phyloP scores from a whole-genome alignment of 2,888 invertebrate species.

The Polymixis flavicincta region DNA sequence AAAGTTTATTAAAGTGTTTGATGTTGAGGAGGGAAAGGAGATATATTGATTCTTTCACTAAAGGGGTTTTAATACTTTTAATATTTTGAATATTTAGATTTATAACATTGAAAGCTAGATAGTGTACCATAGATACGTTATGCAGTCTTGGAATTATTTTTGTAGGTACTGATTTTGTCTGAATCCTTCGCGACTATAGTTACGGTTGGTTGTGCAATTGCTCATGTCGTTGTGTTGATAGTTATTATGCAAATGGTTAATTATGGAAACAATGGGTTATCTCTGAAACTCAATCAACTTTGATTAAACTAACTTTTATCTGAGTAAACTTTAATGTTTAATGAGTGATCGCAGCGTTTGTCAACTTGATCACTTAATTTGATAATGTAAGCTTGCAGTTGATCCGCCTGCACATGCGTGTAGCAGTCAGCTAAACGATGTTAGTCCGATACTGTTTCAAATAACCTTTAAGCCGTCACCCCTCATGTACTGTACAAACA shows the following conservation, averaged over 20 bases:
- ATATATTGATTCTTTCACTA: constrained; percentile 52
- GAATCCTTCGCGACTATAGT: background rate
- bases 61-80: constrained; percentile 37
- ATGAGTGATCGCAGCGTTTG: background rate
- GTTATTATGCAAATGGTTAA: too few relatives aligned
- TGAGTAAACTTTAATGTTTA: background rate
- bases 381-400: constrained; percentile 29
- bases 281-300: background rate
- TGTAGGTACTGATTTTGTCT: background rate
- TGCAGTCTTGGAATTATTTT: background rate
- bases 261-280: background rate
- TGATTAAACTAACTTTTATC: background rate
- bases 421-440: constrained; percentile 70
- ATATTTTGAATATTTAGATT: constrained; percentile 30
- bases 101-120: background rate
- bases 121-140: background rate
- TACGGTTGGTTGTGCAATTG: background rate
- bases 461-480: constrained; percentile 84
- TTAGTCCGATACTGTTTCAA: constrained; percentile 82
- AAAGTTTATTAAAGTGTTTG: constrained; percentile 80
- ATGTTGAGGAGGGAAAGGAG: constrained; percentile 59
- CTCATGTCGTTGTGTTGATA: background rate
- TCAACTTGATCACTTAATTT: constrained; percentile 11
- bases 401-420: constrained; percentile 45
- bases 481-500: constrained; percentile 86